A percentile compares a stretch with the other conserved stretches of the same genome.
phyloP scores from a whole-genome alignment of 2,113 vertebrate genomes.

The Prochilodus magdalenae region DNA sequence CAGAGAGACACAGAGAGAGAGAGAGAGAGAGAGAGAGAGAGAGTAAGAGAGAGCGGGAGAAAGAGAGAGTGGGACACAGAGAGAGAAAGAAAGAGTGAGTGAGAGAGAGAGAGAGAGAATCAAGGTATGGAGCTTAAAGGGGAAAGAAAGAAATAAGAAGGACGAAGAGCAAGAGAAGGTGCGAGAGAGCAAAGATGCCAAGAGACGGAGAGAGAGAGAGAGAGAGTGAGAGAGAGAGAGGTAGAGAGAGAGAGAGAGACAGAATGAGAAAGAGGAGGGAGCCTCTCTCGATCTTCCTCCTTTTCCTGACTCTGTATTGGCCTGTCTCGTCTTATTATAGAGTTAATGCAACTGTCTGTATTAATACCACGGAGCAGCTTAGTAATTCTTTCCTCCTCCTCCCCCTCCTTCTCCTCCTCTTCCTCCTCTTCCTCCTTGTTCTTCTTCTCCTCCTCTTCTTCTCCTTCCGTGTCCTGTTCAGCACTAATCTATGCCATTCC shows the following conservation, averaged over 20 bases:
- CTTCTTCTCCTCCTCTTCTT: background rate
- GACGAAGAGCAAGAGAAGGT: no score
- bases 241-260: conserved; percentile 1
- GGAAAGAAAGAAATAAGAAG: no score
- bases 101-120: no score
- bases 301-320: conserved; percentile 67
- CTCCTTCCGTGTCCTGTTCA: conserved; percentile 66
- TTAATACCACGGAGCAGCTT: conserved; percentile 79
- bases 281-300: conserved; percentile 55
- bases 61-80: no score
- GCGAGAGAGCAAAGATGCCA: background rate
- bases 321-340: conserved; percentile 80
- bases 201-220: background rate
- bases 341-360: conserved; percentile 83
- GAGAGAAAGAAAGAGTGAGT: no score
- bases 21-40: no score
- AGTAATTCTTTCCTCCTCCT: conserved; percentile 53
- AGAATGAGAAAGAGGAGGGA: conserved; percentile 46
- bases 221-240: background rate
- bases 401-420: no score
- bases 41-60: no score
- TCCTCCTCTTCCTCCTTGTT: no score
- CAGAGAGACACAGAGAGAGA: no score
- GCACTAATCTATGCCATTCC: conserved; percentile 76
- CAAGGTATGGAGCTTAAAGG: no score